Conservation (phyloP, 30 jellyfish, hydroid and myxozoan species). For the Rhopilema esculentum region DNA sequence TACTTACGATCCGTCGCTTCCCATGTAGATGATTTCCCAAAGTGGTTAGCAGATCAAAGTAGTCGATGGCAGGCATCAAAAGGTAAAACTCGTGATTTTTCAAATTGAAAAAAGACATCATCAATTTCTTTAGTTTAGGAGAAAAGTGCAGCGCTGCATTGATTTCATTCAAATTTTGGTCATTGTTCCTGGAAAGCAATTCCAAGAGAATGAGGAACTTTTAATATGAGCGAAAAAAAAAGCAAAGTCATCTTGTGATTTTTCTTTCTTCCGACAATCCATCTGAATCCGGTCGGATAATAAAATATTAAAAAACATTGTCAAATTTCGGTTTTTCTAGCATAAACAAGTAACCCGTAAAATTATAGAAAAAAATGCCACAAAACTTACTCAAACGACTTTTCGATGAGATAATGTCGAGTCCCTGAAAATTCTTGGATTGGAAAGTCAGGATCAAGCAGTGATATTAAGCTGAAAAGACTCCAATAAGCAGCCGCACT, state of each 20-base stretch:
- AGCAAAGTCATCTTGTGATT: not conserved
- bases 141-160: constrained; percentile 37
- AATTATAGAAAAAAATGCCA: not conserved
- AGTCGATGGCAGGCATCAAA: not conserved
- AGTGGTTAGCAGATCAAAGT: not conserved
- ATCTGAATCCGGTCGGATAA: too few species aligned
- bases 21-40: not conserved
- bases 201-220: not conserved
- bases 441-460: not conserved
- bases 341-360: too few species aligned
- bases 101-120: constrained; percentile 2
- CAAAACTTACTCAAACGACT: not conserved
- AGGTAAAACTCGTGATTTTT: not conserved
- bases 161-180: not conserved
- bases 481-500: constrained; percentile 30
- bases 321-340: too few species aligned
- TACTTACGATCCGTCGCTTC: too few species aligned
- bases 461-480: not conserved
- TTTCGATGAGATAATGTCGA: not conserved
- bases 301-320: too few species aligned
- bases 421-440: not conserved
- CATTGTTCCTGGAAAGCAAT: not conserved
- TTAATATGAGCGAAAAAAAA: not conserved
- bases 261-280: too few species aligned
- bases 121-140: constrained; percentile 2